These are phyloP conservation scores for Pseudolaguvia tuberculata DNA, from an alignment of 2,113 vertebrate genomes.

Conservation along the genomic window DNA sequence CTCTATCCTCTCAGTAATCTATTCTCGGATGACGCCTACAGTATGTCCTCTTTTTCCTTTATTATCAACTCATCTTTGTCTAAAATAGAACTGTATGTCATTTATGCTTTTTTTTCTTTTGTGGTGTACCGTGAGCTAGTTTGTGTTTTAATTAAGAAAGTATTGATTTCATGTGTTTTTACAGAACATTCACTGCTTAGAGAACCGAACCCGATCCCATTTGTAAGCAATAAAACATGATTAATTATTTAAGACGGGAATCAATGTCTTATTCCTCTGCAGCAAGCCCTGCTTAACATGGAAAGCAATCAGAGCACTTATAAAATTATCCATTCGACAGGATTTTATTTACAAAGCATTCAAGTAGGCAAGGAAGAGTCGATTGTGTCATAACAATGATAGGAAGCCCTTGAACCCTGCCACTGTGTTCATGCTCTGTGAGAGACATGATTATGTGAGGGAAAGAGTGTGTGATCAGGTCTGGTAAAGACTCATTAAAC, in stretches of 20 bases:
- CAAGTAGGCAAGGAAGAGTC: slow-evolving; percentile 27
- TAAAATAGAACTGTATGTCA: not conserved
- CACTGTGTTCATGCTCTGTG: not conserved
- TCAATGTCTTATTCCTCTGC: slow-evolving; percentile 55
- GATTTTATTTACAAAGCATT: slow-evolving; percentile 29
- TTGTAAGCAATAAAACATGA: slow-evolving; percentile 63
- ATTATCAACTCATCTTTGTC: not conserved
- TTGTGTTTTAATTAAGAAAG: slow-evolving; percentile 10
- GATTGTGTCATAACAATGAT: slow-evolving; percentile 41
- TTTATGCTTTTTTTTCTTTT: not conserved
- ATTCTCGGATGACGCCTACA: not conserved
- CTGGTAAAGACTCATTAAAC: slow-evolving; percentile 31
- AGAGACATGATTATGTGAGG: slow-evolving; percentile 14
- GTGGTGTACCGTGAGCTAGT: slow-evolving; percentile 1
- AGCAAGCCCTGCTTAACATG: slow-evolving; percentile 25
- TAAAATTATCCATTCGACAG: slow-evolving; percentile 32
- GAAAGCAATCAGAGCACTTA: slow-evolving; percentile 34
- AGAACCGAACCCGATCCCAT: slow-evolving; percentile 51
- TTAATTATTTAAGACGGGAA: slow-evolving; percentile 65
- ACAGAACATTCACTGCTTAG: slow-evolving; percentile 31
- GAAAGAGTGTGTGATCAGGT: slow-evolving; percentile 12
- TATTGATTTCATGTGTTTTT: slow-evolving; percentile 31
- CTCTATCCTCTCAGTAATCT: not conserved
- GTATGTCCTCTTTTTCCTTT: not conserved
- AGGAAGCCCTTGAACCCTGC: slow-evolving; percentile 46